These are phyloP conservation scores for Celastrina argiolus DNA, from an alignment of 2,888 invertebrate species.

Conservation along the genomic window DNA sequence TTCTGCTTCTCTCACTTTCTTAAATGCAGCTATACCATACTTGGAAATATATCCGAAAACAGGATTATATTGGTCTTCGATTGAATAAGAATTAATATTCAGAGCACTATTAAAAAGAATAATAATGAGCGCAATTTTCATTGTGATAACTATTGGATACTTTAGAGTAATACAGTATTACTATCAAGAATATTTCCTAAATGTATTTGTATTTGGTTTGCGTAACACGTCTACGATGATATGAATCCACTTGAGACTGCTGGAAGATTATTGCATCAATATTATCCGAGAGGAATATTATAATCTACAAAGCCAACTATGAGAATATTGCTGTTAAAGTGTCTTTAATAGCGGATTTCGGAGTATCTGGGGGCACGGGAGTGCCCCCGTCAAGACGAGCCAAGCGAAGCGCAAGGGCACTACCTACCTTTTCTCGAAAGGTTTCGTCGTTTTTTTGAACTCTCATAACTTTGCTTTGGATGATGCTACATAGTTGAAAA, in stretches of 20 bases:
- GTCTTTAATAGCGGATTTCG: background rate
- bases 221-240: slow-evolving; percentile 10
- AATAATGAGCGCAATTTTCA: background rate
- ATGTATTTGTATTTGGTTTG: slow-evolving; percentile 5
- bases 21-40: slow-evolving; percentile 43
- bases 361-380: too few relatives aligned
- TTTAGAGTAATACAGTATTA: background rate
- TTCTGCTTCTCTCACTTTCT: slow-evolving; percentile 43
- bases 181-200: background rate
- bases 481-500: too few relatives aligned
- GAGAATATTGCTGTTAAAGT: background rate
- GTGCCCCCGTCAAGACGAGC: too few relatives aligned
- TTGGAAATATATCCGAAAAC: slow-evolving; percentile 44
- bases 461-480: too few relatives aligned
- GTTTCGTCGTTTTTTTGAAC: too few relatives aligned
- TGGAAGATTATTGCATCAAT: slow-evolving; percentile 20
- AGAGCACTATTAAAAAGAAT: background rate
- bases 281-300: background rate
- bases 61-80: slow-evolving; percentile 26
- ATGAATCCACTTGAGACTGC: slow-evolving; percentile 18
- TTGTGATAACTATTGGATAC: background rate
- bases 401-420: too few relatives aligned
- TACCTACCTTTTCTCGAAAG: too few relatives aligned
- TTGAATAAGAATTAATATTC: background rate
- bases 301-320: background rate